phyloP scores from a whole-genome alignment of 2,888 invertebrate genomes.

The Drosophila paramelanica region DNA sequence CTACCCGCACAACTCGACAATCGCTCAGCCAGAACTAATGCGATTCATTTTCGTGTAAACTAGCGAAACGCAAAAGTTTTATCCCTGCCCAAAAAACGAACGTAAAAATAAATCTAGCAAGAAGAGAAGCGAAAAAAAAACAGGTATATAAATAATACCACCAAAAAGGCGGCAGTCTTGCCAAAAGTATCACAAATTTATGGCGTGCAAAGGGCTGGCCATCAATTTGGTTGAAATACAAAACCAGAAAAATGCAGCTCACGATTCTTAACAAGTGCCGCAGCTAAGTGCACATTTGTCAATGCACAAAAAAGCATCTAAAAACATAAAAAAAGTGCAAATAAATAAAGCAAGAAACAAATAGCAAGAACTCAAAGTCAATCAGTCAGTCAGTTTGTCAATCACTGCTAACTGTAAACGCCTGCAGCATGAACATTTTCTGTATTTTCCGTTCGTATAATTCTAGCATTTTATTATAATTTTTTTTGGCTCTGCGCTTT shows the following conservation, averaged over 20 bases:
- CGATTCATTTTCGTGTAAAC: conserved; percentile 68
- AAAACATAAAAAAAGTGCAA: conserved; percentile 1
- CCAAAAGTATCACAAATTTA: conserved; percentile 34
- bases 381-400: conserved; percentile 41
- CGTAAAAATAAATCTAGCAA: not conserved
- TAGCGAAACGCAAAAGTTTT: conserved; percentile 56
- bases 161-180: conserved; percentile 20
- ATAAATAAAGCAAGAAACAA: not conserved
- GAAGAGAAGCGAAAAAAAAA: not conserved
- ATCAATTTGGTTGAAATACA: conserved; percentile 71
- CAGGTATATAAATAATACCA: conserved; percentile 30
- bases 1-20: conserved; percentile 14
- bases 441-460: conserved; percentile 5
- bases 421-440: conserved; percentile 5
- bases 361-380: conserved; percentile 44
- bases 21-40: conserved; percentile 68
- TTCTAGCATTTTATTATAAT: conserved; percentile 2
- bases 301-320: conserved; percentile 31
- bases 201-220: conserved; percentile 28
- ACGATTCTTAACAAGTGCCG: conserved; percentile 74
- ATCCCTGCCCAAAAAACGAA: conserved; percentile 4
- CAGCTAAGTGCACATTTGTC: conserved; percentile 70
- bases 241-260: conserved; percentile 67
- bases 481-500: conserved; percentile 9
- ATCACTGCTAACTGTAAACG: conserved; percentile 30